These are phyloP conservation scores for Symphodus melops DNA, from an alignment of 2,113 vertebrate species.

Conservation along the genomic window DNA sequence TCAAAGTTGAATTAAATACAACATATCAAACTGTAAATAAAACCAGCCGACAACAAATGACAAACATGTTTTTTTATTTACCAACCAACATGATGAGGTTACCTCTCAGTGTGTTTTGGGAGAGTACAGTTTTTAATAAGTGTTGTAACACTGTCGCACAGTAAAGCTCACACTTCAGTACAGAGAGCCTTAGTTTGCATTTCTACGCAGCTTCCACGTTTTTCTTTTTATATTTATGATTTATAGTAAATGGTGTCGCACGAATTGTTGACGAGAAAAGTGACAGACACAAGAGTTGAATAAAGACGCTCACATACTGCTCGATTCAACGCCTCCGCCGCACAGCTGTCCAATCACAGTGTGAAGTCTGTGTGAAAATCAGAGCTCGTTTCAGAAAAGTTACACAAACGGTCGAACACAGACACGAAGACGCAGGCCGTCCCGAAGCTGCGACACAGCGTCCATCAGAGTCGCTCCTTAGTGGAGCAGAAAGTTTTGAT, in stretches of 20 bases:
- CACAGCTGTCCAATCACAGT: constrained; percentile 1
- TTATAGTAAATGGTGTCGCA: neutral
- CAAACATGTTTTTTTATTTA: constrained; percentile 41
- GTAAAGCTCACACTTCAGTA: neutral
- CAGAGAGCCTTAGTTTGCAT: no score
- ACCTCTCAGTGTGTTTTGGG: neutral
- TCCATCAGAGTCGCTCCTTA: no score
- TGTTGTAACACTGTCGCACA: neutral
- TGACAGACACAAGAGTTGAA: neutral
- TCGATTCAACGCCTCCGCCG: neutral
- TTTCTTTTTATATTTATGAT: no score
- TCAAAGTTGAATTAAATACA: no score
- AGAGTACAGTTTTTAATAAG: no score
- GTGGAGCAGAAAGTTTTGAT: no score
- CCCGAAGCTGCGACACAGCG: no score
- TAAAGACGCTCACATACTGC: constrained; percentile 4
- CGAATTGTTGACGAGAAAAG: neutral
- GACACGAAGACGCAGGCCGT: neutral
- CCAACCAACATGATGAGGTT: constrained; percentile 8
- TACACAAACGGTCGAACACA: neutral
- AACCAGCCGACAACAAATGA: neutral
- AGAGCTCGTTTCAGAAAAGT: neutral
- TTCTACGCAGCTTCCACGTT: neutral
- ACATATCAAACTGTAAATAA: neutral
- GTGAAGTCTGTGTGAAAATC: neutral